Evolutionary conservation across 2,113 vertebrate genomes (phyloP).

Genomic region (Spheniscus mendiculus): DNA sequence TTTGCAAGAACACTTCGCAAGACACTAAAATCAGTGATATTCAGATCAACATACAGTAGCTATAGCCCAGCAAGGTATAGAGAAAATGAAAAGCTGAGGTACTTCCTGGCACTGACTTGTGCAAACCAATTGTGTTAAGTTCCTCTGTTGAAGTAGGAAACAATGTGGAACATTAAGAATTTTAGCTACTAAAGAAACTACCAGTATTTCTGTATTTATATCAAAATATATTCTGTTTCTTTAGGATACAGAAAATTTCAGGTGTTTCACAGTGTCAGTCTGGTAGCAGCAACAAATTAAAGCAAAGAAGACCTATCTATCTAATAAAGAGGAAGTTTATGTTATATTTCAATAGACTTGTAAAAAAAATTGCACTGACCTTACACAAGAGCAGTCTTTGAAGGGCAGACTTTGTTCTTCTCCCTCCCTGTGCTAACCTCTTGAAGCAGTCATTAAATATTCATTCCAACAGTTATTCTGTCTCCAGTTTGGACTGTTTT

Average conservation of each 20-base stretch:
- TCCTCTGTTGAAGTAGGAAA: neutral
- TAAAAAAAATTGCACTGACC: slow-evolving; percentile 46
- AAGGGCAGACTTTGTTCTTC: slow-evolving; percentile 36
- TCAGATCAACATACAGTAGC: neutral
- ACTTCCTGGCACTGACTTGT: neutral
- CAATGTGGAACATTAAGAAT: neutral
- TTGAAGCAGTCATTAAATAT: slow-evolving; percentile 61
- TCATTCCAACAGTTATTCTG: slow-evolving; percentile 33
- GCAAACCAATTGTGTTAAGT: neutral
- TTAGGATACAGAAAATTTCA: neutral
- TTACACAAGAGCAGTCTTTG: slow-evolving; percentile 8
- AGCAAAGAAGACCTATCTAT: neutral
- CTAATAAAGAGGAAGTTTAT: neutral
- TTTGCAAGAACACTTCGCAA: neutral
- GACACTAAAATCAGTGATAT: neutral
- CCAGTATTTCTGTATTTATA: neutral
- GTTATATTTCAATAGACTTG: neutral
- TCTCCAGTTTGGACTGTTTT: neutral
- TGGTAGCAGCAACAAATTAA: neutral
- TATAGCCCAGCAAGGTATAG: neutral
- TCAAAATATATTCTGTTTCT: neutral
- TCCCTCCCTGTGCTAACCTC: neutral
- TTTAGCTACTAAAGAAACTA: neutral
- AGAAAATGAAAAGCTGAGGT: neutral
- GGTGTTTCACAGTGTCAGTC: neutral